Conservation (phyloP, 2,113 vertebrate species). For the Callocephalon fimbriatum region DNA sequence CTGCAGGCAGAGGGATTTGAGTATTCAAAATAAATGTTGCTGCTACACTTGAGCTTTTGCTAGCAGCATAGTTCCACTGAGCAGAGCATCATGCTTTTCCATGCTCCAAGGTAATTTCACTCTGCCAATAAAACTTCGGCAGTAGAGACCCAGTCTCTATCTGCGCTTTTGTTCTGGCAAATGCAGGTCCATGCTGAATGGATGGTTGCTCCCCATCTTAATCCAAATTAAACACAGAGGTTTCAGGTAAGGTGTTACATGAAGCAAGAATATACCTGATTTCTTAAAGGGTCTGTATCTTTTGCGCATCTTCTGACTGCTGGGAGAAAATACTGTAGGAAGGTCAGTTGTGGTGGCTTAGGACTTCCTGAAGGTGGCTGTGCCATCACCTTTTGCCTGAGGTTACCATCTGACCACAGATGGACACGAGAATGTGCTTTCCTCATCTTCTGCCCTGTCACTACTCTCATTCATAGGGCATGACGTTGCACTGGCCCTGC, state of each 20-base stretch:
- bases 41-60: neutral
- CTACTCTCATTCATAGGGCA: neutral
- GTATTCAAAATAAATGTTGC: neutral
- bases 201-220: neutral
- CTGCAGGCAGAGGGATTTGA: neutral
- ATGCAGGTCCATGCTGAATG: neutral
- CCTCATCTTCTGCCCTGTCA: neutral
- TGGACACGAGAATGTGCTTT: neutral
- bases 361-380: neutral
- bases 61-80: neutral
- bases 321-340: neutral
- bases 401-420: neutral
- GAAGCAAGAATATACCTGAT: neutral
- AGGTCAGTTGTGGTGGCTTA: neutral
- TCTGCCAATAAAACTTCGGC: neutral
- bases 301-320: neutral
- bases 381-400: neutral
- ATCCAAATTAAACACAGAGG: neutral
- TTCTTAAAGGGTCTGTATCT: neutral
- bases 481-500: neutral
- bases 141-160: neutral
- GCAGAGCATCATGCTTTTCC: neutral
- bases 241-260: neutral
- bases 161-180: neutral
- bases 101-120: neutral